Percentiles rank a stretch among this genome's conserved stretches.
Evolutionary conservation across 2,888 invertebrate species (phyloP).

Genomic region (Eristalis tenax): DNA sequence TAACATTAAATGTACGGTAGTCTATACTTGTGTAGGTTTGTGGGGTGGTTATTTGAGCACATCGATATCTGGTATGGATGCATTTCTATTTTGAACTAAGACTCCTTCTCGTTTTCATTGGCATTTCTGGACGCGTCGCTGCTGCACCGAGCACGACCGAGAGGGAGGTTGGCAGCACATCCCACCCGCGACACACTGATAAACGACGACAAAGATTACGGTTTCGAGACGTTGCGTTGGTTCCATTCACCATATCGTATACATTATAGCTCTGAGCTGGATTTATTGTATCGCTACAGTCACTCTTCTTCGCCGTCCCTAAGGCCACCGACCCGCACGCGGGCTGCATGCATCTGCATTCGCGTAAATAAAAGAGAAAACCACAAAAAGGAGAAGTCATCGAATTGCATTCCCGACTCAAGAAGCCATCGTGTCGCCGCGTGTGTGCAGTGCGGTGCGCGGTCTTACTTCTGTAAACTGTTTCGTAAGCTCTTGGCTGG

Average conservation of each 20-base stretch:
- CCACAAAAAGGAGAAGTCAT: background rate
- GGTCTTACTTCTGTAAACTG: conserved; percentile 56
- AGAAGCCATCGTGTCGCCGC: conserved; percentile 33
- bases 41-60: conserved; percentile 42
- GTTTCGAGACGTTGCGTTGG: conserved; percentile 16
- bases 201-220: conserved; percentile 42
- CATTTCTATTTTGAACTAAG: conserved; percentile 46
- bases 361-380: background rate
- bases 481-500: conserved; percentile 53
- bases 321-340: conserved; percentile 56
- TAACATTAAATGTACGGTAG: conserved; percentile 44
- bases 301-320: conserved; percentile 46
- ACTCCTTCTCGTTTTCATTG: conserved; percentile 1
- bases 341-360: background rate
- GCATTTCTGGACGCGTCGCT: background rate
- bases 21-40: conserved; percentile 3
- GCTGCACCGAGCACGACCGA: background rate
- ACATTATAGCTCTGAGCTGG: conserved; percentile 52
- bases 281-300: conserved; percentile 70
- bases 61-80: conserved; percentile 24
- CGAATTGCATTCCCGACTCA: conserved; percentile 11
- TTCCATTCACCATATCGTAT: conserved; percentile 57
- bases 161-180: background rate
- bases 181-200: conserved; percentile 20
- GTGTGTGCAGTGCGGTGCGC: background rate